Base-by-base conservation (phyloP, 1,140 invertebrate genomes). In the Papilio xuthus region DNA sequence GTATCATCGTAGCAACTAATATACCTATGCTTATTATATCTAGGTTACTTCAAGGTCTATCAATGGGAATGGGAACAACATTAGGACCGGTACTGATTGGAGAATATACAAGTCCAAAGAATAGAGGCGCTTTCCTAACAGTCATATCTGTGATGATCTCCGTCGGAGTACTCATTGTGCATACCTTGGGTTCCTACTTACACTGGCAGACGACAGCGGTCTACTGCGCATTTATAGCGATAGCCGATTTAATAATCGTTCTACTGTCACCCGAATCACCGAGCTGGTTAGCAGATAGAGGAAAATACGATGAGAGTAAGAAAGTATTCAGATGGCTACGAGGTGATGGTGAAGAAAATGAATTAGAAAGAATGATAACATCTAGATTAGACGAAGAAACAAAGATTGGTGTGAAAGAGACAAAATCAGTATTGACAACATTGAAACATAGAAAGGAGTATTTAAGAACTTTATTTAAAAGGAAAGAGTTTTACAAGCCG, bases 61-160 rank as follows among this genome's bases (percentile, higher is more conserved):
- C 83, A 0, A 82, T 87, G 79, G 88, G 88, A 1, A 84, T 87
- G 81, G 81, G 80, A 23, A 53, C 84, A 10, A 82, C 84, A 9
- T 41, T 88, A n/a, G 82, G 84, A 41, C 83, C 88, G 1, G 81
- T 88, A 0, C 70, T 85, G 0, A 88, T 89, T 9, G 88, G 86
- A 41, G 87, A 89, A 81, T 87, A 88, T 37, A 86, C 85, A 0
- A 86, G 85, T 69, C 87, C 88, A 0, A 85, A 83, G 26, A 85
- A 86, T 50, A 56, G 88, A 69, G 87, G 87, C 28, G 79, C 83
- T n/a, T 89, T 89, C 78, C 73, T 88, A 4, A 85, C 84, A 8
- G 70, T 79, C 6, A 89, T 88, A 76, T 85, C 88, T 4, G 20
- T 87, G 1, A 81, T 80, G 10, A 86, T 87, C 44, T 82, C 83